Evolutionary conservation across 2,888 invertebrate species (phyloP).

Genomic region (Chesias legatella): DNA sequence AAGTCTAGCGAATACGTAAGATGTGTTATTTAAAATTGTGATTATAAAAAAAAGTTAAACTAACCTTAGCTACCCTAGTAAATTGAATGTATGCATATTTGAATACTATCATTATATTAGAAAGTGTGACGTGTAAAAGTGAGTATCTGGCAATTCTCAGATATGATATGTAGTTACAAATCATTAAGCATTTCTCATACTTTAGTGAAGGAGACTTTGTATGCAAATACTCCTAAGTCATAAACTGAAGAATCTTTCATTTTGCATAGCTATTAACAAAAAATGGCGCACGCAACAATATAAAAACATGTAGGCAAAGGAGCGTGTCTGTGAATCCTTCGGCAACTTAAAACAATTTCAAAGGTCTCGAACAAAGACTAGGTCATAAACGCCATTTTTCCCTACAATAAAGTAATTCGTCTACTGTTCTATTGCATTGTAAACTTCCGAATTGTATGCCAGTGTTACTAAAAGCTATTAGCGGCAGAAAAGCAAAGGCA

Average conservation of each 20-base stretch:
- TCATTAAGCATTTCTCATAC: slow-evolving; percentile 1
- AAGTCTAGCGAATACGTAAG: too few relatives aligned
- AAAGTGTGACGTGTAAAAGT: too few relatives aligned
- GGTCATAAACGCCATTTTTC: slow-evolving; percentile 65
- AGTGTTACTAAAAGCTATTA: slow-evolving; percentile 53
- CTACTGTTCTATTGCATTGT: slow-evolving; percentile 69
- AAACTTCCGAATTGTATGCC: slow-evolving; percentile 70
- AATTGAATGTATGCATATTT: too few relatives aligned
- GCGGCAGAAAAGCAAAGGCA: slow-evolving; percentile 51
- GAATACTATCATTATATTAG: too few relatives aligned
- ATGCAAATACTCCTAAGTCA: slow-evolving; percentile 31
- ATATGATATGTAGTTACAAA: too few relatives aligned
- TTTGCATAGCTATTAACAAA: slow-evolving; percentile 47
- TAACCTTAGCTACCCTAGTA: too few relatives aligned
- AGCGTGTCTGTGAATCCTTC: slow-evolving; percentile 41
- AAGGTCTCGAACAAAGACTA: slow-evolving; percentile 46
- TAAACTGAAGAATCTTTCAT: slow-evolving; percentile 35
- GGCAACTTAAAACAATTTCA: slow-evolving; percentile 55
- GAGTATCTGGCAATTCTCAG: too few relatives aligned
- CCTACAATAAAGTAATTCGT: slow-evolving; percentile 68
- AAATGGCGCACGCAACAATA: slow-evolving; percentile 44
- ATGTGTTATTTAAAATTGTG: too few relatives aligned
- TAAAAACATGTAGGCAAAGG: slow-evolving; percentile 29
- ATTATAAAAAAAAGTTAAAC: too few relatives aligned
- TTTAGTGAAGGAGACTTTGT: slow-evolving; percentile 6